Percentiles rank a stretch among this genome's conserved stretches.
These are phyloP conservation scores for Amphipyra tragopoginis DNA, from an alignment of 2,888 invertebrate species.

Conservation along the genomic window DNA sequence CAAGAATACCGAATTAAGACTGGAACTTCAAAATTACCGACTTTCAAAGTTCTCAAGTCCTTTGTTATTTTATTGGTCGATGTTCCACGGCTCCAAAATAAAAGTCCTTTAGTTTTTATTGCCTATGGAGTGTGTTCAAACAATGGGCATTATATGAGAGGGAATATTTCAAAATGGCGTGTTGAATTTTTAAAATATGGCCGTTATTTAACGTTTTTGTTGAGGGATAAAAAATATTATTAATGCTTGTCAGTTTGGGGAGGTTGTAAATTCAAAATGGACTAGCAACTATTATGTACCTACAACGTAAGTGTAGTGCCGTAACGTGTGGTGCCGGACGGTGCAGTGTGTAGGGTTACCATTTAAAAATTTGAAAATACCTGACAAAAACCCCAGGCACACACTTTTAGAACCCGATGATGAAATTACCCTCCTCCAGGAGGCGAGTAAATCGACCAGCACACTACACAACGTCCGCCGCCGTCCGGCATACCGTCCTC, in stretches of 20 bases:
- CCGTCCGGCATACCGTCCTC: too few species aligned
- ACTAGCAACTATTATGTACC: background rate
- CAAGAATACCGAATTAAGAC: conserved; percentile 24
- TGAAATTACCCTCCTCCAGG: too few species aligned
- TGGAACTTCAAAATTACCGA: conserved; percentile 30
- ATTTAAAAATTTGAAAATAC: too few species aligned
- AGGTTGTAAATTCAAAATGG: conserved; percentile 2
- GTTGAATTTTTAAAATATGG: conserved; percentile 17
- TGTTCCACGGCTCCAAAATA: conserved; percentile 34
- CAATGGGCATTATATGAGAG: conserved; percentile 39
- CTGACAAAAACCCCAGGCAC: too few species aligned
- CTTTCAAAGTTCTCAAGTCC: conserved; percentile 23
- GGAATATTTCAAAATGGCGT: conserved; percentile 28
- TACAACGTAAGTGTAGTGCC: too few species aligned
- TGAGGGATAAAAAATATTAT: conserved; percentile 23
- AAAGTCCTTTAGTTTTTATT: conserved; percentile 47
- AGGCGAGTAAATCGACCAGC: too few species aligned
- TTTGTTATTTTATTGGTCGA: conserved; percentile 52
- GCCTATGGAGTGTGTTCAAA: conserved; percentile 19
- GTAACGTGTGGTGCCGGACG: too few species aligned
- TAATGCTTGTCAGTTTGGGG: conserved; percentile 2
- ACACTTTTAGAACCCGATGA: too few species aligned
- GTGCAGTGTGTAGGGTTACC: too few species aligned
- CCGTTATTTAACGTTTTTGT: conserved; percentile 10
- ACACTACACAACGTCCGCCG: too few species aligned